Evolutionary conservation across 2,888 invertebrate genomes (phyloP), one percentile per base, ranked within the genome.

Genomic region (Psylliodes chrysocephalus): DNA sequence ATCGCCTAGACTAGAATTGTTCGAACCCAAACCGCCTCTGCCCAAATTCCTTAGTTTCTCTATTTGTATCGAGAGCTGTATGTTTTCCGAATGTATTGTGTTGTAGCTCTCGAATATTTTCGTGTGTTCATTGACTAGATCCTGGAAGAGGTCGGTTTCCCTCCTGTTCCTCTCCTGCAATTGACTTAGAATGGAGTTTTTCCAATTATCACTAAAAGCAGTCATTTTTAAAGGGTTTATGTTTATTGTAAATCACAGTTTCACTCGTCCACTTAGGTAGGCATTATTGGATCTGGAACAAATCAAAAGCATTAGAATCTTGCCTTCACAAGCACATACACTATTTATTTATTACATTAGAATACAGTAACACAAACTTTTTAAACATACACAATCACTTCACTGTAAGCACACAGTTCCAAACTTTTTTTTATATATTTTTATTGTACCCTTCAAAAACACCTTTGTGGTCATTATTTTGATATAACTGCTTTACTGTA

Each of bases 91-190:
- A 77, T 91, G 90, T 60, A 96, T 82, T 42, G 90, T 88, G 75
- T 92, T 92, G 17, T 91, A 89, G 82, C 87, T 90, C 79, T 96
- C 96, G 82, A 94, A 92, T 47, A 96, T 84, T 72, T 91, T 89
- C 82, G 93, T 95, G 83, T 96, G 93, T 82, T 92, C 90, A 71
- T 87, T 83, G 74, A 95, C 90, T 67, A 95, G 87, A 78, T 94
- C 94, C 73, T 90, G 89, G 82, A 92, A 94, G 75, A 90, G 88
- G 64, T 86, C 83, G 17, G 90, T 89, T 84, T 94, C 91, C 66
- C 85, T 86, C 82, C 87, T 90, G 82, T 94, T 93, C 77, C 94
- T 86, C 66, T 88, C 86, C 64, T 90, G 89, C 66, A 95, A 81
- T 78, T 91, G 89, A 74, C 83, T 84, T 73, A 93, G 84, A 77